Base-by-base conservation (phyloP, 2,113 vertebrate species). In the Rhynchopsitta pachyrhyncha region DNA sequence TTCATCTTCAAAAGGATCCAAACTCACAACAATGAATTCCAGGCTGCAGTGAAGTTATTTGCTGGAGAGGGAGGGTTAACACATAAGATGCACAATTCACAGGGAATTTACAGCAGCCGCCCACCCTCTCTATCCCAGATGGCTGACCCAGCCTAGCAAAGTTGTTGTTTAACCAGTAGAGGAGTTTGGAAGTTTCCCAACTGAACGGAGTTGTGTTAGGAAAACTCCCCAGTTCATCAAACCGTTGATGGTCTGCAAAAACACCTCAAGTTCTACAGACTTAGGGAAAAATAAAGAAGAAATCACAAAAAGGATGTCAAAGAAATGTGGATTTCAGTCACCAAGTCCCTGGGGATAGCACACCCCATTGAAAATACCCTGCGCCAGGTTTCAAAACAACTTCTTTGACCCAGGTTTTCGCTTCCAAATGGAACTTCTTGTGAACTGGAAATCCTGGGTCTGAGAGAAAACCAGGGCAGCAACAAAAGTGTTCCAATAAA, bases 61-160 rank as follows among this genome's bases (percentile, higher is more conserved):
- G 94, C 90, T 90, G 77, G 47, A 52, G 85, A 83, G 70, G 79
- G 92, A 96, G 79, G 78, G 88, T 94, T 95, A 95, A 90, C 69
- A 77, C 67, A 7, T 41, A 12, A 74, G 13, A 96, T 80, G 77
- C n/a, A 64, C 67, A 90, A 88, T 90, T 91, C 84, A 42, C 79
- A 88, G 67, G 33, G 31, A 84, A 92, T 89, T 83, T 37, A 81
- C 85, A 93, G 92, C 94, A 95, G 84, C 93, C 88, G 12, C 90
- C 92, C 86, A 88, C 86, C 86, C 89, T 94, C 83, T 46, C 73
- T 27, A 93, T 78, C 91, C 88, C 93, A 94, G 90, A 91, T 91
- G 93, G 95, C 96, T 94, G 96, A 94, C 90, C 90, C 93, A 92
- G 95, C 95, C 92, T 84, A 87, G 90, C 47, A 66, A 95, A 96